phyloP scores from a whole-genome alignment of 2,888 invertebrate species.

The Drosophila stalkeri region DNA sequence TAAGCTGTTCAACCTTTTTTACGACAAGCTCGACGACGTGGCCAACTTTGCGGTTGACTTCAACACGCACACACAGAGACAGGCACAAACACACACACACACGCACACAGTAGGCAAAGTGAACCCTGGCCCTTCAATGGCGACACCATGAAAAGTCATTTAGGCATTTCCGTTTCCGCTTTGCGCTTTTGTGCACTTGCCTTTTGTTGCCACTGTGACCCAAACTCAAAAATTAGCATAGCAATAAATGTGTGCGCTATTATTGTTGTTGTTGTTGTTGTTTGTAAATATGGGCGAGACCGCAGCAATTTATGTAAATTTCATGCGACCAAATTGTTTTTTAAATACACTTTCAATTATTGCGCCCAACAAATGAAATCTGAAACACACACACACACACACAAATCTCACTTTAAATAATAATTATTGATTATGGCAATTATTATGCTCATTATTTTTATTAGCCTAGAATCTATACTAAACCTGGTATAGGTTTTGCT shows the following conservation, averaged over 20 bases:
- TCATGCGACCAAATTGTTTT: constrained; percentile 72
- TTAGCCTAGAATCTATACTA: neutral
- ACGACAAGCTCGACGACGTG: constrained; percentile 71
- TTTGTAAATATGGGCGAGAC: constrained; percentile 43
- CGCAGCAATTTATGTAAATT: constrained; percentile 75
- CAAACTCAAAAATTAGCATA: constrained; percentile 73
- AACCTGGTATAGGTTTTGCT: too few species aligned
- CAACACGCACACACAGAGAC: constrained; percentile 23
- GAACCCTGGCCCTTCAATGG: constrained; percentile 28
- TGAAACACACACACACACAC: constrained; percentile 23
- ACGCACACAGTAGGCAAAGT: neutral
- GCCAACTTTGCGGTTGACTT: constrained; percentile 73
- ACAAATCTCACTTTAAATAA: constrained; percentile 40
- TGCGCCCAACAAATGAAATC: constrained; percentile 35
- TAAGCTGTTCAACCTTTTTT: constrained; percentile 72
- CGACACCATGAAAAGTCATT: constrained; percentile 77
- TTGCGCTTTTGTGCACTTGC: constrained; percentile 74
- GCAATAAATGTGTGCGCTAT: constrained; percentile 67
- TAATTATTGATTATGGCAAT: constrained; percentile 37
- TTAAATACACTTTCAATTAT: constrained; percentile 79
- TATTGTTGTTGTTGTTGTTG: constrained; percentile 10
- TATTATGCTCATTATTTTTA: neutral
- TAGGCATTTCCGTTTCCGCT: constrained; percentile 80
- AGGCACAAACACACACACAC: constrained; percentile 19
- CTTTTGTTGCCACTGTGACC: constrained; percentile 59